These are phyloP conservation scores for Plebejus anna DNA, from an alignment of 2,888 invertebrate genomes.

Conservation along the genomic window DNA sequence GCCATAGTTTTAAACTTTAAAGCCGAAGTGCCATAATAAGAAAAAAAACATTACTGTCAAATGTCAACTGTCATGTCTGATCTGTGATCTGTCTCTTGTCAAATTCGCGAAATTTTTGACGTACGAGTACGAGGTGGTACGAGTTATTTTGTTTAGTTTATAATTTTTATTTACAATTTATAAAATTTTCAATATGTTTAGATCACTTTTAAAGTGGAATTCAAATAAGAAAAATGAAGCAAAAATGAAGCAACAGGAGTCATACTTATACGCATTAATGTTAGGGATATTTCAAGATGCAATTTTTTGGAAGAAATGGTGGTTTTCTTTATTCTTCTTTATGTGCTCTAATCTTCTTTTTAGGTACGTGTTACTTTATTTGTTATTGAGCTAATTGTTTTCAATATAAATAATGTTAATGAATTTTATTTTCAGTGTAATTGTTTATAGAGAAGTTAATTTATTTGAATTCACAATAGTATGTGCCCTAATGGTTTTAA, in stretches of 20 bases:
- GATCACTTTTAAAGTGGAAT: conserved; percentile 57
- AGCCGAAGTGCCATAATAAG: background rate
- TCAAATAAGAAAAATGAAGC: conserved; percentile 48
- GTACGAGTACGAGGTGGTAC: too few species aligned
- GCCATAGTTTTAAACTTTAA: too few species aligned
- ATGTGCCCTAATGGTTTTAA: conserved; percentile 47
- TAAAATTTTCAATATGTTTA: conserved; percentile 50
- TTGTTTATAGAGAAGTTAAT: conserved; percentile 56
- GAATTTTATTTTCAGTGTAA: conserved; percentile 52
- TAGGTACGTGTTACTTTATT: conserved; percentile 54
- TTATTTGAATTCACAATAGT: conserved; percentile 56
- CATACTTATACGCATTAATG: conserved; percentile 53
- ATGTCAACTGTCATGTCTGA: background rate
- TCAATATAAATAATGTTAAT: conserved; percentile 22
- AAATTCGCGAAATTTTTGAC: background rate
- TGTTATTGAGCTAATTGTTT: conserved; percentile 12
- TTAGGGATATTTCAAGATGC: conserved; percentile 65
- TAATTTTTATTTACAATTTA: conserved; percentile 8
- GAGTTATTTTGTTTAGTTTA: background rate
- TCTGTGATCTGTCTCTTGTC: background rate
- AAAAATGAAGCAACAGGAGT: conserved; percentile 50
- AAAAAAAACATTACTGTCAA: background rate
- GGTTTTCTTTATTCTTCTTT: conserved; percentile 61
- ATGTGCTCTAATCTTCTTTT: conserved; percentile 55
- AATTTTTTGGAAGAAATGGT: conserved; percentile 67